phyloP scores from a whole-genome alignment of 2,888 invertebrate genomes.

The Hololepta plana region DNA sequence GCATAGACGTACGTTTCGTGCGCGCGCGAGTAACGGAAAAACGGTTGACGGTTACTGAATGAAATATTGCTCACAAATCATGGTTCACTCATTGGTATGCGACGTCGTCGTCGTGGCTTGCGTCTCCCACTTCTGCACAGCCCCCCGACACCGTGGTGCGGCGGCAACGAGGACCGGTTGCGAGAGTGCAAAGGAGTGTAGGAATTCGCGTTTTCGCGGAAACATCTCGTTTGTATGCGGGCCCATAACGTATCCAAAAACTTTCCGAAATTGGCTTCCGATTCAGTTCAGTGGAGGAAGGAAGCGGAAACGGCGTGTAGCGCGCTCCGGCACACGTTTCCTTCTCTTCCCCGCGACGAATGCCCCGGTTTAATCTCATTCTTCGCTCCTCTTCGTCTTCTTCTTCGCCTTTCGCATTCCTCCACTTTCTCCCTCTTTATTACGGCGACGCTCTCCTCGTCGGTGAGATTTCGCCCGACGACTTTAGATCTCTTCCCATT shows the following conservation, averaged over 20 bases:
- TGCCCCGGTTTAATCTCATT: conserved; percentile 23
- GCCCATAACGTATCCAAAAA: conserved; percentile 29
- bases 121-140: background rate
- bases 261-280: conserved; percentile 35
- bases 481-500: background rate
- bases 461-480: conserved; percentile 31
- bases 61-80: conserved; percentile 28
- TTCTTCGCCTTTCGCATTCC: conserved; percentile 39
- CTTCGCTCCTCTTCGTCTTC: too few species aligned
- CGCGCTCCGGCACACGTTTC: conserved; percentile 2
- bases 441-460: conserved; percentile 28
- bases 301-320: conserved; percentile 23
- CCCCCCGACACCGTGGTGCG: too few species aligned
- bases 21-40: too few species aligned
- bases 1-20: too few species aligned
- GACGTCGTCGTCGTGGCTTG: conserved; percentile 13
- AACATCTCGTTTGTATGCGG: conserved; percentile 32
- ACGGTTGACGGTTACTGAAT: conserved; percentile 9
- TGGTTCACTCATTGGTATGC: conserved; percentile 23
- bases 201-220: conserved; percentile 17
- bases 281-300: conserved; percentile 34
- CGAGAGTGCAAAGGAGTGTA: too few species aligned
- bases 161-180: too few species aligned
- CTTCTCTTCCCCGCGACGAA: conserved; percentile 4
- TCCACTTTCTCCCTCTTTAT: conserved; percentile 33